Base-by-base conservation (phyloP, 64 coral and sea anemone genomes). In the Acropora tenuis region DNA sequence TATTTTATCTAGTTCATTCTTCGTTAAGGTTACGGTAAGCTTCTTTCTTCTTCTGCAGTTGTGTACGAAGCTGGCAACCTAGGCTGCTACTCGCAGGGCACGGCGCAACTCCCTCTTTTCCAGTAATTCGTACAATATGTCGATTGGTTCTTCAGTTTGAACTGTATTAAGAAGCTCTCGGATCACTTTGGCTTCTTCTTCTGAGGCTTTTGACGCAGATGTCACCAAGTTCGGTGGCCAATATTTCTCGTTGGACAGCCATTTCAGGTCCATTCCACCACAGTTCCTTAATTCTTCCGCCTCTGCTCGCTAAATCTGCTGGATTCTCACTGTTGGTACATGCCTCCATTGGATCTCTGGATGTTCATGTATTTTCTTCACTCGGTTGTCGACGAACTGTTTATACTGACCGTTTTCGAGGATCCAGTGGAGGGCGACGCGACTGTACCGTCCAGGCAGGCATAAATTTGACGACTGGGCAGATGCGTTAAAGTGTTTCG, bases 11-110 rank as follows among this genome's bases (percentile, higher is more conserved):
- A 74, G 20, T 40, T 74, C 71, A 74, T 18, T 40, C 18, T 74
- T 74, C 71, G 16, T 40, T 6, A 74, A 20, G 18, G 18, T 16
- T 18, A 8, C 67, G 1, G 67, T 18, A 3, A 18, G 67, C 19
- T 69, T 69, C 67, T 69, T 16, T 69, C 67, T 69, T 69, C 67
- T 20, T 69, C 67, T 69, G 1, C 71, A 74, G 71, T 74, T 74
- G 0, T 40, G 71, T 74, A 74, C 40, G 8, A 74, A 74, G 4
- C 67, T 69, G 10, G 67, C 67, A 69, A 69, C 67, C 2, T 0
- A 1, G 0, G 67, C 67, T 55, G 50, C 50, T 55, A 55, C 50
- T 1, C 1, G 1, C 50, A 55, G 9, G 50, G 50, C 1, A 55
- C 50, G 50, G 50, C 50, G 9, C 50, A 55, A 9, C 5, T 55